These are phyloP conservation scores for Quiscalus mexicanus DNA, from an alignment of 2,113 vertebrate species.

Conservation along the genomic window DNA sequence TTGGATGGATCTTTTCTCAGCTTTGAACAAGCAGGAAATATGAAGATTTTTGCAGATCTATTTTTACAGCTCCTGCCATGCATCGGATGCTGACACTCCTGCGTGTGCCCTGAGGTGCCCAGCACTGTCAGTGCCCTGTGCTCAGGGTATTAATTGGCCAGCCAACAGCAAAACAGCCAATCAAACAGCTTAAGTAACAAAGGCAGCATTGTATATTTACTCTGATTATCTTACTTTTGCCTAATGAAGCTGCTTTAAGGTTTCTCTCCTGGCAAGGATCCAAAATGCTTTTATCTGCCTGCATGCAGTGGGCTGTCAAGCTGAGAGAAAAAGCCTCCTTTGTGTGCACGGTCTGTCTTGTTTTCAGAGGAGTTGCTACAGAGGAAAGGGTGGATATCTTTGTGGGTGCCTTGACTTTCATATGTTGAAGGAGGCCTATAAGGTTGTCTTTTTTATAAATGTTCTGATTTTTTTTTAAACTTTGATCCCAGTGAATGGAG, in stretches of 20 bases:
- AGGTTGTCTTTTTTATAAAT: slow-evolving; percentile 11
- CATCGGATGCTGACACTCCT: not conserved
- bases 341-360: slow-evolving; percentile 30
- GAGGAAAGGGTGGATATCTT: not conserved
- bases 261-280: slow-evolving; percentile 59
- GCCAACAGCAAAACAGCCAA: slow-evolving; percentile 41
- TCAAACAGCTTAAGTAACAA: slow-evolving; percentile 66
- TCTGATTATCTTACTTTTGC: slow-evolving; percentile 71
- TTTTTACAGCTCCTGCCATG: slow-evolving; percentile 11
- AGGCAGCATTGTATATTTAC: slow-evolving; percentile 64
- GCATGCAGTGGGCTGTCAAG: slow-evolving; percentile 50
- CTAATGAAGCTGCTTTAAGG: slow-evolving; percentile 70
- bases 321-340: slow-evolving; percentile 53
- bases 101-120: not conserved
- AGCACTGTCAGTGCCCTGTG: slow-evolving; percentile 33
- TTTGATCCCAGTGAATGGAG: slow-evolving; percentile 6
- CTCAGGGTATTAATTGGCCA: slow-evolving; percentile 56
- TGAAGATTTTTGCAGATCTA: not conserved
- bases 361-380: not conserved
- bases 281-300: slow-evolving; percentile 67
- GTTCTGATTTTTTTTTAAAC: not conserved
- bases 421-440: not conserved
- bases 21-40: slow-evolving; percentile 6
- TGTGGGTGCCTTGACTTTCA: slow-evolving; percentile 33
- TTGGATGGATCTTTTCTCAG: not conserved